Base-by-base conservation (phyloP, 2,113 vertebrate genomes). In the Lampris incognitus region DNA sequence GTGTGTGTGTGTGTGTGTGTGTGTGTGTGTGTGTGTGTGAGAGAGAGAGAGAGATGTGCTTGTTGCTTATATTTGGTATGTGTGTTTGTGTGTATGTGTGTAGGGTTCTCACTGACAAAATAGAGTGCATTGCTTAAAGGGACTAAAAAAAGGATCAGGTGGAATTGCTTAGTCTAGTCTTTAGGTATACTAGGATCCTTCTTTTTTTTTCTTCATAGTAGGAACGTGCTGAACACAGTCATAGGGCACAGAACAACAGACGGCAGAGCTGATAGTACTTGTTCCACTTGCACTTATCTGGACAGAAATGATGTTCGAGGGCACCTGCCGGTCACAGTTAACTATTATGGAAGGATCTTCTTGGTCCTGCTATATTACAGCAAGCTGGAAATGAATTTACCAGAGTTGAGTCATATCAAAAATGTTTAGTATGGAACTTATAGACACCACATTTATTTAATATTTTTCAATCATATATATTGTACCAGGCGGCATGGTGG, bases 91-190 rank as follows among this genome's bases (percentile, higher is more conserved):
- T 50, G 56, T 52, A 40, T n/a, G 71, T 56, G 65, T 54, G 69
- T 59, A 38, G 54, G 56, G 41, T 40, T 83, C 46, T 77, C 64
- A 49, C 73, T 65, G 74, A 74, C 73, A 87, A 78, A 85, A 83
- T 81, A 78, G 76, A 62, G 69, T 84, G 57, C 77, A 66, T 74
- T 62, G 79, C 88, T 87, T 62, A 76, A 57, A 69, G 86, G 85
- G 89, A 70, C 68, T 85, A 13, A 74, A 85, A 24, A 68, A 60
- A 40, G 89, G 83, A 87, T 90, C 86, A 87, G 87, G 85, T 88
- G 85, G 86, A 84, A 74, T 70, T 63, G 69, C 69, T 84, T 42
- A 3, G 52, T 78, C 82, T 74, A 1, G 79, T 81, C 84, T 81
- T 68, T 66, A 82, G 83, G 87, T 79, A 74, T 83, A 84, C 64